Conservation (phyloP, 30 jellyfish, hydroid and myxozoan species). For the Catostylus mosaicus region DNA sequence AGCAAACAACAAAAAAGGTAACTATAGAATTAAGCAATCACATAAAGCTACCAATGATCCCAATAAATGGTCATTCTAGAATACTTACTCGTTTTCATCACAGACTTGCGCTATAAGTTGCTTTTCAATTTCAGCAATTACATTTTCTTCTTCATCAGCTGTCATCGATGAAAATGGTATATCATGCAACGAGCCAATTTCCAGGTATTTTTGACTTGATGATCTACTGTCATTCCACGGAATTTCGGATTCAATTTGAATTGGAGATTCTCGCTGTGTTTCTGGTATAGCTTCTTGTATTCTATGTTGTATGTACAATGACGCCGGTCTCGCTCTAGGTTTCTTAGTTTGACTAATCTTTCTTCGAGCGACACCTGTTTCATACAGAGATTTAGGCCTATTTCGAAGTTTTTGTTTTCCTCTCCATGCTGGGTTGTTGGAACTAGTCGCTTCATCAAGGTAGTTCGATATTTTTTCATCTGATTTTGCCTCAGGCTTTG, state of each 20-base stretch:
- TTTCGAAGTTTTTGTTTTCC: conserved; percentile 36
- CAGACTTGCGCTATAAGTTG: conserved; percentile 65
- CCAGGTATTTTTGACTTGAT: neutral
- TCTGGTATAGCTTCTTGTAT: conserved; percentile 59
- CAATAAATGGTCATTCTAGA: no score
- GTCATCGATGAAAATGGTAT: conserved; percentile 34
- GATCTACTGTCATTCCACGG: neutral
- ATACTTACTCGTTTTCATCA: conserved; percentile 60
- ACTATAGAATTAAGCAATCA: no score
- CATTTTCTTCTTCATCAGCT: conserved; percentile 53
- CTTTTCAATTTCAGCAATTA: conserved; percentile 54
- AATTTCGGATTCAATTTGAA: neutral
- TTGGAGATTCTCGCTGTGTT: conserved; percentile 12
- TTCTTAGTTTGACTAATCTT: conserved; percentile 4
- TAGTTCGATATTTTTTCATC: neutral
- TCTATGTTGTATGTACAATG: conserved; percentile 44
- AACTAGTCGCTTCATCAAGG: neutral
- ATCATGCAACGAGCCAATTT: conserved; percentile 58
- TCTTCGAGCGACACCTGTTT: conserved; percentile 37
- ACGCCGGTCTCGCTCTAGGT: conserved; percentile 51
- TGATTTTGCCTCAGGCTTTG: neutral
- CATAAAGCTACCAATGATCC: no score
- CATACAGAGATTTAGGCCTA: conserved; percentile 57
- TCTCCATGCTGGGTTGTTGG: conserved; percentile 3
- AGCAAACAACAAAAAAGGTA: no score